Conservation (phyloP, 2,113 vertebrate species). For the Serinus canaria region DNA sequence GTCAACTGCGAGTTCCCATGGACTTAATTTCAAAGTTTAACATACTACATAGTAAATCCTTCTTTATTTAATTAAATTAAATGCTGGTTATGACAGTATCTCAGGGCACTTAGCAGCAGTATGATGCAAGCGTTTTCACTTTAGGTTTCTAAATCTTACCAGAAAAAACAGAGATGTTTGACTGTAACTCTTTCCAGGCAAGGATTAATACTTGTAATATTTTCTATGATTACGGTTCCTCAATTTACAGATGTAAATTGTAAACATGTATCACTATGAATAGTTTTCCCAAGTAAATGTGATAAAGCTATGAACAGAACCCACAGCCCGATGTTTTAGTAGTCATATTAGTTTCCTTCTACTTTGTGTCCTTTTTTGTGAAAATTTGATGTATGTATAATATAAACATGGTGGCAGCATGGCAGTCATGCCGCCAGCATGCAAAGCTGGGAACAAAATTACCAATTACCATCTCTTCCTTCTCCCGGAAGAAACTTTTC, state of each 20-base stretch:
- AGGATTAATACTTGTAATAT: neutral
- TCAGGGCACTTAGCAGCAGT: neutral
- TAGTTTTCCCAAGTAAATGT: neutral
- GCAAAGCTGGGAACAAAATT: neutral
- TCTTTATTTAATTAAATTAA: neutral
- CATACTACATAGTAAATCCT: neutral
- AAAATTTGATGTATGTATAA: neutral
- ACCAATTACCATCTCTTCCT: neutral
- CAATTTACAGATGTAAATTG: neutral
- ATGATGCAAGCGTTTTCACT: neutral
- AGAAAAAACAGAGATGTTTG: neutral
- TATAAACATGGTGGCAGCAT: neutral
- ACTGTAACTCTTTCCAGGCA: neutral
- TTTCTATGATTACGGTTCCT: neutral
- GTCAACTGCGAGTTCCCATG: neutral
- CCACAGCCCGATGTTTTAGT: neutral
- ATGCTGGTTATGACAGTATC: accelerated
- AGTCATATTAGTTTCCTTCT: neutral
- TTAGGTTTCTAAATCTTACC: neutral
- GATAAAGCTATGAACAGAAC: neutral
- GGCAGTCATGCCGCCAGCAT: neutral
- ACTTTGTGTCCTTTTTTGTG: neutral
- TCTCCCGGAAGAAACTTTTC: neutral
- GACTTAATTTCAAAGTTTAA: neutral
- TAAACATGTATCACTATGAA: neutral